phyloP scores from a whole-genome alignment of 1,140 invertebrate genomes.

The Bombus sibiricus region DNA sequence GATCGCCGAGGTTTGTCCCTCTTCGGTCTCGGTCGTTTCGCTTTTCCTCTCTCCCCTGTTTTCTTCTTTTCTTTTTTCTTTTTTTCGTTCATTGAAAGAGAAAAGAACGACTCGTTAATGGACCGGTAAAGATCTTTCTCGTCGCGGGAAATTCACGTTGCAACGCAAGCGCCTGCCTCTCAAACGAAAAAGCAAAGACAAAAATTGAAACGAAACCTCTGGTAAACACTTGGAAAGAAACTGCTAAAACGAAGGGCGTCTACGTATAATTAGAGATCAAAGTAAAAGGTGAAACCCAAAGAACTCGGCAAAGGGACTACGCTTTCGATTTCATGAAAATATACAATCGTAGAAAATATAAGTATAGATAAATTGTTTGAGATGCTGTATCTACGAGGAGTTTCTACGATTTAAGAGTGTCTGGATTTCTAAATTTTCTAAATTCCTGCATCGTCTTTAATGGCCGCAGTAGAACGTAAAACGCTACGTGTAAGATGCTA shows the following conservation, averaged over 20 bases:
- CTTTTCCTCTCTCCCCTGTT: too few species aligned
- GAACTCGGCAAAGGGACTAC: not conserved
- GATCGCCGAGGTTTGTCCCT: slow-evolving; percentile 6
- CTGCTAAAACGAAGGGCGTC: not conserved
- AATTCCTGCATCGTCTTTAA: not conserved
- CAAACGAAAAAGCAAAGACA: too few species aligned
- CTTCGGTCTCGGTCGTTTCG: not conserved
- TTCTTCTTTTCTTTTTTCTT: too few species aligned
- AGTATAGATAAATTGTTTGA: not conserved
- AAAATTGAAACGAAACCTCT: not conserved
- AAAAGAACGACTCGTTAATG: slow-evolving; percentile 10
- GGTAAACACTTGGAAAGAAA: not conserved
- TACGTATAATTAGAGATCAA: not conserved
- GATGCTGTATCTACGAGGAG: too few species aligned
- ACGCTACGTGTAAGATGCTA: too few species aligned
- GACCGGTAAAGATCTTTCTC: not conserved
- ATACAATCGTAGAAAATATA: not conserved
- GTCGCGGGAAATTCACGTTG: not conserved
- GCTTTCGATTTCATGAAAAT: not conserved
- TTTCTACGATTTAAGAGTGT: too few species aligned
- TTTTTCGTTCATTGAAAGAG: not conserved
- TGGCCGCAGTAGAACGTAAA: too few species aligned
- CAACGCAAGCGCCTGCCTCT: too few species aligned
- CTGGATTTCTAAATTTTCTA: not conserved
- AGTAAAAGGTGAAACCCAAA: not conserved